Base-by-base conservation (phyloP, 2,888 invertebrate genomes). In the Lepidonotus clava region DNA sequence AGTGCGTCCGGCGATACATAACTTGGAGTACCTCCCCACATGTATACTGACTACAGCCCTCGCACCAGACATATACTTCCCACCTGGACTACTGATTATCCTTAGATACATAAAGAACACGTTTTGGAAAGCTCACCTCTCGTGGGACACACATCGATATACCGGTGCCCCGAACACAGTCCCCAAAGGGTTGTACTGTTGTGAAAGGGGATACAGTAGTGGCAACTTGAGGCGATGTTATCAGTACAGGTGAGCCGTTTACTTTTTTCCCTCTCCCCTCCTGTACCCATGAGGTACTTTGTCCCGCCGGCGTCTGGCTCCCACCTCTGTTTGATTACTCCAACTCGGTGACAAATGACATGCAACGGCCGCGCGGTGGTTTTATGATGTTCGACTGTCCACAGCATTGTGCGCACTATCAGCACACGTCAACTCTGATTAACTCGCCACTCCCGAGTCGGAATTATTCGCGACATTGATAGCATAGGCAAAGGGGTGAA, bases 191-290 rank as follows among this genome's bases (percentile, higher is more conserved):
- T n/a, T n/a, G 18, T 1, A 80, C 32, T 80, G 80, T 80, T 80
- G 80, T 80, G 80, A 41, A 80, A 80, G 46, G 41, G 80, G 80
- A 80, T 80, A 80, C 80, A 46, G 24, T 46, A 24, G 28, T 28
- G 80, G 41, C 38, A 38, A 71, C 80, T 80, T 41, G 32, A 80
- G 80, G 80, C 80, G 41, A 80, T 80, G 80, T 46, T 80, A 80
- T 80, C 80, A 21, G 80, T 80, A 18, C 80, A 80, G 80, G 80
- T 80, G 46, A 80, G 24, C n/a, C n/a, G n/a, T n/a, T n/a, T n/a
- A n/a, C n/a, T n/a, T n/a, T n/a, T 24, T 28, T 1, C 61, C 24
- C 24, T 61, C 1, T 24, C 2, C 28, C 28, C 28, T 2, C 24
- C 61, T n/a, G n/a, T n/a, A n/a, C n/a, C n/a, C n/a, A n/a, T n/a